Evolutionary conservation across 1,140 invertebrate genomes (phyloP).

Genomic region (Polypedilum vanderplanki): DNA sequence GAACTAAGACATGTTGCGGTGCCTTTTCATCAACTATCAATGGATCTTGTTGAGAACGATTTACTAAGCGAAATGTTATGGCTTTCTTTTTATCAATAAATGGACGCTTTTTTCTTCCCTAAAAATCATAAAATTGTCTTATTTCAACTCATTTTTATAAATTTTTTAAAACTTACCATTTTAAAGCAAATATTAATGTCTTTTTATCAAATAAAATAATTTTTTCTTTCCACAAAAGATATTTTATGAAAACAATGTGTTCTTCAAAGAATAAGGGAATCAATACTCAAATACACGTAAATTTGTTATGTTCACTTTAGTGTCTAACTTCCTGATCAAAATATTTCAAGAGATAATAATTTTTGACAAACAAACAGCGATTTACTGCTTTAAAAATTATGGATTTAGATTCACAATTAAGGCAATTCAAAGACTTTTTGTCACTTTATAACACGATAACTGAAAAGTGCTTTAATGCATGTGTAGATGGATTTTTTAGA

Average conservation of each 20-base stretch:
- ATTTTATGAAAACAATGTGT: neutral
- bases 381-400: neutral
- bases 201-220: no score
- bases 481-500: constrained; percentile 76
- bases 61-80: constrained; percentile 84
- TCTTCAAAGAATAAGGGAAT: neutral
- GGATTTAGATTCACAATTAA: constrained; percentile 21
- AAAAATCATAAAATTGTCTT: constrained; percentile 38
- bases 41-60: constrained; percentile 89
- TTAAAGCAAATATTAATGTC: neutral
- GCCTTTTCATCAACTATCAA: constrained; percentile 78
- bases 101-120: constrained; percentile 70
- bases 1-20: constrained; percentile 76
- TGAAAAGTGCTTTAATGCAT: constrained; percentile 77
- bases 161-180: constrained; percentile 2
- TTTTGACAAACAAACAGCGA: no score
- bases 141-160: neutral
- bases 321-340: no score
- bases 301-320: no score
- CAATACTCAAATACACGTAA: neutral
- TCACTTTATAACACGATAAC: constrained; percentile 80
- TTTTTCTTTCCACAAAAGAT: neutral
- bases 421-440: constrained; percentile 75
- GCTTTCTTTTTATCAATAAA: constrained; percentile 91
- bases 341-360: no score